A percentile compares a stretch with the other conserved stretches of the same genome.
phyloP scores from a whole-genome alignment of 2,113 vertebrate species.

The Pica pica region DNA sequence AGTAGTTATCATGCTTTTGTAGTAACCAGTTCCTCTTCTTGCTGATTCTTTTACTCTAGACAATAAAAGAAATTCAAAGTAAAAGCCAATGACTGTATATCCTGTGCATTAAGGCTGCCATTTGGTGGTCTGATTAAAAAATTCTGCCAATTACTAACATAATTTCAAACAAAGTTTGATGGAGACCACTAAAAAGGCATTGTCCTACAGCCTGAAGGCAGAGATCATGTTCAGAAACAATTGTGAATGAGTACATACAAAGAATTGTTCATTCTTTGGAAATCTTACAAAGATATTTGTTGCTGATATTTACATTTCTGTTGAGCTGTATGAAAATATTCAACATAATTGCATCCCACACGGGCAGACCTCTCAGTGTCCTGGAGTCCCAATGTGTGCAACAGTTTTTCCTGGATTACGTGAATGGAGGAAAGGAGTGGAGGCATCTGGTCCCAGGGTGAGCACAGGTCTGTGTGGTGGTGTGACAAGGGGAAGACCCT shows the following conservation, averaged over 20 bases:
- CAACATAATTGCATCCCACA: not conserved
- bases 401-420: not conserved
- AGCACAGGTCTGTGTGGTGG: not conserved
- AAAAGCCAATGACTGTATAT: conserved; percentile 58
- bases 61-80: conserved; percentile 62
- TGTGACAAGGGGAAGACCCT: not conserved
- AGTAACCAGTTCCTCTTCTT: conserved; percentile 33
- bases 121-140: conserved; percentile 72
- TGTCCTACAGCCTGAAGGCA: conserved; percentile 51
- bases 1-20: conserved; percentile 42
- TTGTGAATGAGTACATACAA: not conserved
- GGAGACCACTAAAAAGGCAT: conserved; percentile 59
- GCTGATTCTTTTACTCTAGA: conserved; percentile 33
- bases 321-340: conserved; percentile 29
- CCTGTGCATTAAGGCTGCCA: conserved; percentile 42
- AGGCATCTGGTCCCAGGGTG: not conserved
- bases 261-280: conserved; percentile 46
- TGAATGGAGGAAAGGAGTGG: not conserved
- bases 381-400: not conserved
- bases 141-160: conserved; percentile 64
- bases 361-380: not conserved
- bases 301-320: conserved; percentile 48
- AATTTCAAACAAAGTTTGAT: conserved; percentile 66
- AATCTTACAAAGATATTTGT: conserved; percentile 57
- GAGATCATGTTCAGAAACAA: conserved; percentile 39